These are phyloP conservation scores for Matsumurasca onukii DNA, from an alignment of 1,140 invertebrate species.

Conservation along the genomic window DNA sequence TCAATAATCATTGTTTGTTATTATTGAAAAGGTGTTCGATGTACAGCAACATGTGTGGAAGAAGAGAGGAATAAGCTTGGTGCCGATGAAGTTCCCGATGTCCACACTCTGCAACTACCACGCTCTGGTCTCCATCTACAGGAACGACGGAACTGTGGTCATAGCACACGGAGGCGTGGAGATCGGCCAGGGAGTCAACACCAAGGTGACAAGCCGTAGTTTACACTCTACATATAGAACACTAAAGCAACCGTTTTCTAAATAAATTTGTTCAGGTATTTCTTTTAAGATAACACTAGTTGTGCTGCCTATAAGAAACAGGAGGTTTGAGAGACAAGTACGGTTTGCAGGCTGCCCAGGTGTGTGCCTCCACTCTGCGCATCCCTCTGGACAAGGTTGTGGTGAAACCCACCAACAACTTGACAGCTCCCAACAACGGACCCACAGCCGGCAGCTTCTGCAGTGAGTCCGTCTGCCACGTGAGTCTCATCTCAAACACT, in stretches of 20 bases:
- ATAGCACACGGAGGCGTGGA: conserved; percentile 88
- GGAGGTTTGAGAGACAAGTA: no score
- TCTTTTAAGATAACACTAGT: not conserved
- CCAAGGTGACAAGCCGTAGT: conserved; percentile 64
- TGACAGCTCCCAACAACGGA: conserved; percentile 61
- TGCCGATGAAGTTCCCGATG: conserved; percentile 83
- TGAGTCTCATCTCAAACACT: conserved; percentile 48
- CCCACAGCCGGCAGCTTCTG: conserved; percentile 70
- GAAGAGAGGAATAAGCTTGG: conserved; percentile 82
- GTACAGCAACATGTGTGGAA: conserved; percentile 75
- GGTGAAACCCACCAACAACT: conserved; percentile 65
- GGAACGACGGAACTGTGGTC: conserved; percentile 86
- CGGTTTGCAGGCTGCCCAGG: conserved; percentile 70
- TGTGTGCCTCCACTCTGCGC: conserved; percentile 69
- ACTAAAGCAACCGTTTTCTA: not conserved
- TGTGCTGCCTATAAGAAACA: no score
- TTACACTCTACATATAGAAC: not conserved
- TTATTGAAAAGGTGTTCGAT: no score
- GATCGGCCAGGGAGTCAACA: conserved; percentile 95
- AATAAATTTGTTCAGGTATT: not conserved
- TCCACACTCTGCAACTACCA: conserved; percentile 74
- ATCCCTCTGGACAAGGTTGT: conserved; percentile 67
- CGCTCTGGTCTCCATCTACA: conserved; percentile 85
- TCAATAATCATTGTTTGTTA: no score
- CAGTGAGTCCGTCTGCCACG: conserved; percentile 66